These are phyloP conservation scores for Microcebus tavaratra DNA, from an alignment of 2,113 vertebrate species.

Conservation along the genomic window DNA sequence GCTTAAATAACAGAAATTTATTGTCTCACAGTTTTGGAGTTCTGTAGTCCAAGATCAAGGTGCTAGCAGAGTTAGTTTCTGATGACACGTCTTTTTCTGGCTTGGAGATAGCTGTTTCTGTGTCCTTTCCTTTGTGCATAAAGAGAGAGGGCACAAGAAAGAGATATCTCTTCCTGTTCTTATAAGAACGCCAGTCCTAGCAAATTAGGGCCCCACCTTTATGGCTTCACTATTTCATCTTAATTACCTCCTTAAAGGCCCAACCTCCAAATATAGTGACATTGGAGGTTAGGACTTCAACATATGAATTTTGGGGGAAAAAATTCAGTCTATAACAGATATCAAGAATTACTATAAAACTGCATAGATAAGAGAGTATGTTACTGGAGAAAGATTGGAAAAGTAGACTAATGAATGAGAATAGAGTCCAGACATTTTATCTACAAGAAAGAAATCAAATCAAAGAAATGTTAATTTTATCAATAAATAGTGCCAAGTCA, in stretches of 20 bases:
- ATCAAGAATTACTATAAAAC: not conserved
- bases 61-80: not conserved
- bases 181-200: not conserved
- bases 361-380: not conserved
- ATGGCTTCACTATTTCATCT: not conserved
- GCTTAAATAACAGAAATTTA: not conserved
- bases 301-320: not conserved
- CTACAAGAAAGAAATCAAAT: not conserved
- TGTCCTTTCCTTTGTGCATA: not conserved
- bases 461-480: not conserved
- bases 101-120: not conserved
- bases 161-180: not conserved
- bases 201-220: not conserved
- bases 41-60: not conserved
- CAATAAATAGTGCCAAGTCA: not conserved
- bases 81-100: not conserved
- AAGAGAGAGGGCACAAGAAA: not conserved
- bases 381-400: not conserved
- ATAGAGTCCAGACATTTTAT: not conserved
- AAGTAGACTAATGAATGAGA: not conserved
- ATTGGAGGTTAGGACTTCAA: not conserved
- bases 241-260: not conserved
- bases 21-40: not conserved
- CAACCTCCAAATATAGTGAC: not conserved
- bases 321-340: not conserved